Evolutionary conservation across 2,797 vertebrate genomes (phyloP).

Genomic region (Podarcis lilfordi): DNA sequence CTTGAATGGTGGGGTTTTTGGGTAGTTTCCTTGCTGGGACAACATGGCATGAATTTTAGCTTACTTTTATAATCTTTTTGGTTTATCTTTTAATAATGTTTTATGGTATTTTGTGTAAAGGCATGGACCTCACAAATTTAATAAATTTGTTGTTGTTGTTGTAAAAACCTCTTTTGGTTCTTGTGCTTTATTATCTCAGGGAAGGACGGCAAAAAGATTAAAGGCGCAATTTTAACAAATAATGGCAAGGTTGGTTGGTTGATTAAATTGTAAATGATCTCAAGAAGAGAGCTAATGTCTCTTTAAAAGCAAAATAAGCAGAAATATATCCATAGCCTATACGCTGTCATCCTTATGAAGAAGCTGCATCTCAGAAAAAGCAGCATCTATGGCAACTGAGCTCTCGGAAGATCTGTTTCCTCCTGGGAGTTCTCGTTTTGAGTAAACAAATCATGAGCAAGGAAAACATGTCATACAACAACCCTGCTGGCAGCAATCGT

Average conservation of each 20-base stretch:
- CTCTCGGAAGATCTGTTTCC: constrained; percentile 73
- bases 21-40: no score
- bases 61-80: no score
- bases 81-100: no score
- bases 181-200: neutral
- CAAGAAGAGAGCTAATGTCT: constrained; percentile 19
- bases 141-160: no score
- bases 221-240: neutral
- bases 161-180: neutral
- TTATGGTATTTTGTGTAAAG: no score
- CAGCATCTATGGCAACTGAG: constrained; percentile 81
- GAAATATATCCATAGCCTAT: constrained; percentile 18
- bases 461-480: constrained; percentile 44
- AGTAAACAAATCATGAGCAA: constrained; percentile 57
- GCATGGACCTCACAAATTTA: no score
- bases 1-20: no score
- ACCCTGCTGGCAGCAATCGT: neutral
- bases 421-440: constrained; percentile 53
- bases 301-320: constrained; percentile 33
- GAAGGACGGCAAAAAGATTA: neutral
- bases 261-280: neutral
- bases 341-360: constrained; percentile 69
- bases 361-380: constrained; percentile 77
- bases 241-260: no score
- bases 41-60: no score